These are phyloP conservation scores for Delichon dasypus DNA, from an alignment of 2,797 vertebrate species.

Conservation along the genomic window DNA sequence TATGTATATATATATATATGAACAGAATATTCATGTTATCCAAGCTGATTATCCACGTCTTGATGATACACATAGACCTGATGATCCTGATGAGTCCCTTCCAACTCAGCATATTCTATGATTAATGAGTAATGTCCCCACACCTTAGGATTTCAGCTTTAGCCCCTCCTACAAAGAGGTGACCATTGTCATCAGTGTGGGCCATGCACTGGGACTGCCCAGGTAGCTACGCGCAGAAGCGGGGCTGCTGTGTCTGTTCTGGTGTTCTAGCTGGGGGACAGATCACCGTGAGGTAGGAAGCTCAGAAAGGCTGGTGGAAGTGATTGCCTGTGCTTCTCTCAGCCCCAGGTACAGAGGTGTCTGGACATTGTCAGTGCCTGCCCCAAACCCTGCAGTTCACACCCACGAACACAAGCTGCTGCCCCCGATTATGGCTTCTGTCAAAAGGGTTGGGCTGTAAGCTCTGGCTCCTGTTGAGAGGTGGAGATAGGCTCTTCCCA, in stretches of 20 bases:
- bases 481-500: background rate
- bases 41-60: background rate
- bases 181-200: accelerated
- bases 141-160: background rate
- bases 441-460: background rate
- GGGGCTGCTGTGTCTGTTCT: background rate
- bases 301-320: background rate
- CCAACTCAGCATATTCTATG: background rate
- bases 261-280: accelerated
- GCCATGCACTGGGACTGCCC: no score
- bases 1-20: no score
- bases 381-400: background rate
- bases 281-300: accelerated
- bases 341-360: background rate
- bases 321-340: background rate
- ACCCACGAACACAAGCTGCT: background rate
- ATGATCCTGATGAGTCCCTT: background rate
- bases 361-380: background rate
- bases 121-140: no score
- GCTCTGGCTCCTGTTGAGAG: background rate
- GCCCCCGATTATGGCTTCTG: accelerated
- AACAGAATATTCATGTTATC: background rate
- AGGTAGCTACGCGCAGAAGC: accelerated
- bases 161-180: background rate
- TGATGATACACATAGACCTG: background rate